Conservation (phyloP, 1,140 invertebrate species). For the Rhagoletis pomonella region DNA sequence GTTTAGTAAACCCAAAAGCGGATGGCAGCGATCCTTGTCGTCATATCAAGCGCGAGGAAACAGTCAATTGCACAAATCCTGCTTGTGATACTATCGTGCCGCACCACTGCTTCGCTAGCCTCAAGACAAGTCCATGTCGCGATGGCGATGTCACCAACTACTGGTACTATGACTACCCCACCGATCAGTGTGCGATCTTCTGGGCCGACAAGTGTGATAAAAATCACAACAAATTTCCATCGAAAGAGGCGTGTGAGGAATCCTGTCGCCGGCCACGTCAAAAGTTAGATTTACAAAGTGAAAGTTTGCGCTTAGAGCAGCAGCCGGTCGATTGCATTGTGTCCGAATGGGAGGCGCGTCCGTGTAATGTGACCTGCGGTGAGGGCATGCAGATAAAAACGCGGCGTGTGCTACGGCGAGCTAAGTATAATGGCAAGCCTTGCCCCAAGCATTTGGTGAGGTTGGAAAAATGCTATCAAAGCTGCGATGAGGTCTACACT, state of each 20-base stretch:
- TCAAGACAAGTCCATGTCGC: conserved; percentile 79
- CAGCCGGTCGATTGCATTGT: conserved; percentile 77
- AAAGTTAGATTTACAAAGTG: conserved; percentile 63
- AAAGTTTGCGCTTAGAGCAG: conserved; percentile 65
- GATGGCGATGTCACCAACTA: conserved; percentile 78
- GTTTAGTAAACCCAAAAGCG: conserved; percentile 61
- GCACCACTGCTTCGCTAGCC: conserved; percentile 63
- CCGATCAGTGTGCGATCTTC: conserved; percentile 82
- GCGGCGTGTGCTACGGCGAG: conserved; percentile 75
- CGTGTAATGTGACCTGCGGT: conserved; percentile 80
- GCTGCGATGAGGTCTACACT: conserved; percentile 71
- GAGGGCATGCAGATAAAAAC: conserved; percentile 75
- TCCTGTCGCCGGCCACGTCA: conserved; percentile 68
- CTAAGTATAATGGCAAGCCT: conserved; percentile 80
- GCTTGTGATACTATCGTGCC: conserved; percentile 77
- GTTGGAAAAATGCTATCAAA: conserved; percentile 68
- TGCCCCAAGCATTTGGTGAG: conserved; percentile 79
- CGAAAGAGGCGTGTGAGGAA: conserved; percentile 74
- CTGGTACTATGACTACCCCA: conserved; percentile 83
- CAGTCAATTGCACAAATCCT: conserved; percentile 75
- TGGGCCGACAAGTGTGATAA: conserved; percentile 85
- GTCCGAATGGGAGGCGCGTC: conserved; percentile 79
- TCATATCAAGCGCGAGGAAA: conserved; percentile 71
- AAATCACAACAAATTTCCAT: conserved; percentile 84
- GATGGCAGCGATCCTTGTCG: conserved; percentile 73